Conservation (phyloP, 1,140 invertebrate species). For the Dolichoris vasculosae region DNA sequence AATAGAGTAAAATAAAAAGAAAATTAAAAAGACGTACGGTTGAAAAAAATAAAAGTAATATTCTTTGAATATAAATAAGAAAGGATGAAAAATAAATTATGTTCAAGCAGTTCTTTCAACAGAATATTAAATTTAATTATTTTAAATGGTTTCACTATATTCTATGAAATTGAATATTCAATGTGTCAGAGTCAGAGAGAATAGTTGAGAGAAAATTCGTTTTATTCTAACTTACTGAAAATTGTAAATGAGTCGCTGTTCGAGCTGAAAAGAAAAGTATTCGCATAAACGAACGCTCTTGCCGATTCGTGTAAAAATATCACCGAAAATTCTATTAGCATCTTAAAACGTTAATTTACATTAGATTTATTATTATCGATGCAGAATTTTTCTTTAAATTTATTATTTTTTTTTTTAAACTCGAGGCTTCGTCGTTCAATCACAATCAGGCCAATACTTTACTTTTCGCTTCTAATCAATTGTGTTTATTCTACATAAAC, state of each 20-base stretch:
- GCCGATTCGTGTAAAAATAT: constrained; percentile 42
- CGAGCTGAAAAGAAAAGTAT: constrained; percentile 42
- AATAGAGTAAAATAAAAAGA: neutral
- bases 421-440: constrained; percentile 25
- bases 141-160: constrained; percentile 9
- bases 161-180: constrained; percentile 34
- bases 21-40: constrained; percentile 27
- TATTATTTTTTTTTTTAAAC: neutral
- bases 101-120: constrained; percentile 33
- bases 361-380: constrained; percentile 17
- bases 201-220: constrained; percentile 34
- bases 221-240: constrained; percentile 19
- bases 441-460: constrained; percentile 40
- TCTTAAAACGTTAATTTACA: constrained; percentile 17
- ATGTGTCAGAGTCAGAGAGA: constrained; percentile 22
- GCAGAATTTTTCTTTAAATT: constrained; percentile 9
- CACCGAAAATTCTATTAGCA: constrained; percentile 30
- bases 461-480: constrained; percentile 27
- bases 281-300: constrained; percentile 13
- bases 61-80: constrained; percentile 48
- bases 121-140: constrained; percentile 42
- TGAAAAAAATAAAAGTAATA: neutral
- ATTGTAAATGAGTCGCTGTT: constrained; percentile 4
- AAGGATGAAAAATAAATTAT: constrained; percentile 49
- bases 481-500: constrained; percentile 49